Evolutionary conservation across 2,888 invertebrate genomes (phyloP).

Genomic region (Arctia plantaginis): DNA sequence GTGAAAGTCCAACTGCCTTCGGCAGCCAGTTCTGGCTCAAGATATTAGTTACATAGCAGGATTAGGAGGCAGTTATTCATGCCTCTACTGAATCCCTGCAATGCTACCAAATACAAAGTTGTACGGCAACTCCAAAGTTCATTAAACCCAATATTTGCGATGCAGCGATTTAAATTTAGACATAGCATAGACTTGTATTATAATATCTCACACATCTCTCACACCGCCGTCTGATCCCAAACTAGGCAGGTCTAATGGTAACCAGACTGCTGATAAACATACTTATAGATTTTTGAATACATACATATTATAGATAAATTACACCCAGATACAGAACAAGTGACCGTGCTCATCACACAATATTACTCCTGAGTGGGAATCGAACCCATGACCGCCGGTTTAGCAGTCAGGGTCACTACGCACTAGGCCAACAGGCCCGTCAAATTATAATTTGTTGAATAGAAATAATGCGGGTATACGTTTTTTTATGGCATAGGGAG

Average conservation of each 20-base stretch:
- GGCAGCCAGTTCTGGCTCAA: neutral
- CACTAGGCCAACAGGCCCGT: too few relatives aligned
- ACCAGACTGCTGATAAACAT: too few relatives aligned
- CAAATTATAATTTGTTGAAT: neutral
- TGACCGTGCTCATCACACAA: too few relatives aligned
- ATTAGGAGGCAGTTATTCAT: conserved; percentile 2
- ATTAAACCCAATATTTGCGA: neutral
- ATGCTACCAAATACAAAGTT: neutral
- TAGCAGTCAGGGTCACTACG: too few relatives aligned
- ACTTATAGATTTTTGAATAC: too few relatives aligned
- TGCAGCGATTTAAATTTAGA: neutral
- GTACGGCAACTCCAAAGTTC: neutral
- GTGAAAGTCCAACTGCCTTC: neutral
- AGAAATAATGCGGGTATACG: neutral
- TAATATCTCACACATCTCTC: too few relatives aligned
- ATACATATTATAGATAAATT: too few relatives aligned
- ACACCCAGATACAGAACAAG: too few relatives aligned
- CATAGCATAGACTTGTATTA: neutral
- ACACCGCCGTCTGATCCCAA: too few relatives aligned
- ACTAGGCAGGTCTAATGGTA: too few relatives aligned
- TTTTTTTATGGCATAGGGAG: conserved; percentile 9
- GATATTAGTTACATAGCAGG: neutral
- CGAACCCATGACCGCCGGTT: too few relatives aligned
- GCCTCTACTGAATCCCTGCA: conserved; percentile 1
- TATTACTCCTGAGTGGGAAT: too few relatives aligned